These are phyloP conservation scores for Nephrotoma guestfalica DNA, from an alignment of 2,888 invertebrate genomes.

Conservation along the genomic window DNA sequence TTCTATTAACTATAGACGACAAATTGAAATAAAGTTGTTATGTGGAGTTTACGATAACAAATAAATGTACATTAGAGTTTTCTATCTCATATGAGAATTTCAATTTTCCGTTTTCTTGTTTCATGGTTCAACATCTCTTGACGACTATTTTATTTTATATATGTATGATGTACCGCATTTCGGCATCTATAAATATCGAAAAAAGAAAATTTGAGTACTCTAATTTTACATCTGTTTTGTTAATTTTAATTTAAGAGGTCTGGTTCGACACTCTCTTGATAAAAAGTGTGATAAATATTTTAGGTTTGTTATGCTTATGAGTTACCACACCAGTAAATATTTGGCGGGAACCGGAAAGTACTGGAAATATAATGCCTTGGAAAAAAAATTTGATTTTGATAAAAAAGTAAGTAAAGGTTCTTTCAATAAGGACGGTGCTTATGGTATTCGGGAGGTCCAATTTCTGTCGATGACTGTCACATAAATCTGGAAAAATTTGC, in stretches of 20 bases:
- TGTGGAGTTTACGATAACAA: neutral
- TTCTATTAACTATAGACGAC: neutral
- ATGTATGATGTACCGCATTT: neutral
- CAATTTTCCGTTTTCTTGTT: neutral
- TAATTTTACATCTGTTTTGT: neutral
- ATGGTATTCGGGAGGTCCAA: too few species aligned
- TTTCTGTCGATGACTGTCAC: too few species aligned
- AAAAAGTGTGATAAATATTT: neutral
- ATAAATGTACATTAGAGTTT: neutral
- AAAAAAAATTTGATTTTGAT: too few species aligned
- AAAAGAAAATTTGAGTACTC: neutral
- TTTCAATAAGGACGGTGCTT: too few species aligned
- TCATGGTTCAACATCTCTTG: neutral
- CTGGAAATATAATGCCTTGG: too few species aligned
- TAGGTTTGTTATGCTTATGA: neutral
- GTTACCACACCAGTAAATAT: neutral
- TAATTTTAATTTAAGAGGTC: neutral
- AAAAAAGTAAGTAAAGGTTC: too few species aligned
- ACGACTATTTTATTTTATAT: neutral
- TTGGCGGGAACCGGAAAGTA: too few species aligned
- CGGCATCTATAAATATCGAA: neutral
- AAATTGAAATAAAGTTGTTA: neutral
- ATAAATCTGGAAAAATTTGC: too few species aligned
- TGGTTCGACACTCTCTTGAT: neutral
- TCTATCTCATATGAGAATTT: neutral